Evolutionary conservation across 2,113 vertebrate species (phyloP).

Genomic region (Dinomys branickii): DNA sequence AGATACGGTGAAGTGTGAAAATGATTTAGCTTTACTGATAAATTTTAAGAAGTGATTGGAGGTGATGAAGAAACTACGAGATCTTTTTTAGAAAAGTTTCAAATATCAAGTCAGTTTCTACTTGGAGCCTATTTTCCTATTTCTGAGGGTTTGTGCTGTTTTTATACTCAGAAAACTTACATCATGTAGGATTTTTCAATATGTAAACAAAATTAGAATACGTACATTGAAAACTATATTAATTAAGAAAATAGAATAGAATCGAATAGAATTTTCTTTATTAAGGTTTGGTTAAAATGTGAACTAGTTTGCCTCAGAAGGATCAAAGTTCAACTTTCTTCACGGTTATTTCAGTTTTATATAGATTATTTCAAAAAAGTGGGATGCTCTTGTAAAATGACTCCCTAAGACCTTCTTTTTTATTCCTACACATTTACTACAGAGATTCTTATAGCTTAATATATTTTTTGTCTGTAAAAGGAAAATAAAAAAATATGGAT

Average conservation of each 20-base stretch:
- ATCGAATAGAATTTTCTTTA: not conserved
- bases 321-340: not conserved
- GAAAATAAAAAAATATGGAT: not conserved
- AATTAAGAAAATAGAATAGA: not conserved
- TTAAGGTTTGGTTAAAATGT: not conserved
- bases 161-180: not conserved
- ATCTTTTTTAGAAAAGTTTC: not conserved
- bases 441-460: not conserved
- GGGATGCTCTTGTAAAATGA: not conserved
- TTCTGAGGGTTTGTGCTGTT: not conserved
- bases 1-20: constrained; percentile 48
- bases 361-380: not conserved
- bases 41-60: not conserved
- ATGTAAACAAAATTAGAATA: not conserved
- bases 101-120: not conserved
- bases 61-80: not conserved
- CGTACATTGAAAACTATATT: not conserved
- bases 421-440: not conserved
- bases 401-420: not conserved
- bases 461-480: not conserved
- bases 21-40: constrained; percentile 20
- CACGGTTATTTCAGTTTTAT: not conserved
- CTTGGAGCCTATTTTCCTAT: not conserved
- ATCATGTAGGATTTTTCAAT: not conserved
- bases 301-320: not conserved